Percentiles rank a stretch among this genome's conserved stretches.
Conservation (phyloP, 2,888 invertebrate species). For the Agonopterix arenella region DNA sequence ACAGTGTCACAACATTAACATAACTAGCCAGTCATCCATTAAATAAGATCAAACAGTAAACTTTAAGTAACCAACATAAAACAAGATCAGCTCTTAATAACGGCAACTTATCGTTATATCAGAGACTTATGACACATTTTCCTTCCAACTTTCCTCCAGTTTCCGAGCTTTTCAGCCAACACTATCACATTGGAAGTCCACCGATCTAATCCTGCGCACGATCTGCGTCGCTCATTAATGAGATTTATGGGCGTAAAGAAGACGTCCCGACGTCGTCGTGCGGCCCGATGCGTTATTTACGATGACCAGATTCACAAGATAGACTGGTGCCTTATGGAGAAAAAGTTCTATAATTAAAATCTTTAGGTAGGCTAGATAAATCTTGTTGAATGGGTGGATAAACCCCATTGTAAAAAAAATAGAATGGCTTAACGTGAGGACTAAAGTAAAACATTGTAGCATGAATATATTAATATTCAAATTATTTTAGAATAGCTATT, state of each 20-base stretch:
- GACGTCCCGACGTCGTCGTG: constrained; percentile 52
- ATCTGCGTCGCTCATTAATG: constrained; percentile 70
- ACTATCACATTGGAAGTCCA: constrained; percentile 20
- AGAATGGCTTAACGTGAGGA: too few species aligned
- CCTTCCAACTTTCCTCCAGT: background rate
- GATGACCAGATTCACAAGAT: constrained; percentile 18
- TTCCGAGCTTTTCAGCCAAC: constrained; percentile 1
- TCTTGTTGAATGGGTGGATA: too few species aligned
- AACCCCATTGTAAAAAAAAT: too few species aligned
- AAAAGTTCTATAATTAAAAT: constrained; percentile 18
- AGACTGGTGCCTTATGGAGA: constrained; percentile 26
- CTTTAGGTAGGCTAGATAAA: too few species aligned
- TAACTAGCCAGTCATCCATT: too few species aligned
- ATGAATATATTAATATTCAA: too few species aligned
- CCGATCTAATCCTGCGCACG: constrained; percentile 59
- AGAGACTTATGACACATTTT: background rate
- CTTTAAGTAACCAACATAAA: too few species aligned
- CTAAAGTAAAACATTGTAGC: too few species aligned
- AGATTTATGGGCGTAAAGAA: constrained; percentile 68
- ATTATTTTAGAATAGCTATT: too few species aligned
- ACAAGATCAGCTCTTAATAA: too few species aligned
- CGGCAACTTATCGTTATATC: background rate
- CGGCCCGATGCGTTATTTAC: constrained; percentile 60
- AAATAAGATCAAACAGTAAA: too few species aligned
- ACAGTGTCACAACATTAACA: too few species aligned